Evolutionary conservation across 2,113 vertebrate species (phyloP).

Genomic region (Blennius ocellaris): DNA sequence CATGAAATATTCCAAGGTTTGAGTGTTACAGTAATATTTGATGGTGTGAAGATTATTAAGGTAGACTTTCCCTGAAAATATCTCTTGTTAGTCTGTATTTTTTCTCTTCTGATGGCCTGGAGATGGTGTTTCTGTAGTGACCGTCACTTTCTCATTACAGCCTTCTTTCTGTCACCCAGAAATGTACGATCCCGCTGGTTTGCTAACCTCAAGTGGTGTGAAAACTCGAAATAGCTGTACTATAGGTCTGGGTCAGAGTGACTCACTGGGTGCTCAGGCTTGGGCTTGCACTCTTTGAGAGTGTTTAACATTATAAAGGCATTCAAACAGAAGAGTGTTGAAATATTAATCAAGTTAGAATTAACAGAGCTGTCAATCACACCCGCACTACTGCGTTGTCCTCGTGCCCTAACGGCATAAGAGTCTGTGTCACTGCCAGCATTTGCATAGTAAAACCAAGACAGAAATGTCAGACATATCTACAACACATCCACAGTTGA

Average conservation of each 20-base stretch:
- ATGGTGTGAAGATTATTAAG: conserved; percentile 64
- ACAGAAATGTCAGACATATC: conserved; percentile 35
- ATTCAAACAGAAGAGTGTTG: conserved; percentile 54
- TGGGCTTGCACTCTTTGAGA: conserved; percentile 35
- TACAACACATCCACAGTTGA: conserved; percentile 18
- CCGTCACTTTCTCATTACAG: conserved; percentile 50
- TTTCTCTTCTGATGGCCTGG: conserved; percentile 53
- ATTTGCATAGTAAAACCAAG: conserved; percentile 29
- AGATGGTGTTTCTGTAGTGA: conserved; percentile 56
- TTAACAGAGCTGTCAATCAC: conserved; percentile 76
- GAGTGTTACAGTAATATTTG: conserved; percentile 63
- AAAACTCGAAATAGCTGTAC: conserved; percentile 56
- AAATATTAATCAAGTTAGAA: conserved; percentile 78
- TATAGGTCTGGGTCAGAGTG: conserved; percentile 47
- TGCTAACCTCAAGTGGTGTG: conserved; percentile 48
- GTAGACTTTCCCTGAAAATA: conserved; percentile 58
- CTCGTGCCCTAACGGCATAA: conserved; percentile 14
- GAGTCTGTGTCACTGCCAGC: conserved; percentile 30
- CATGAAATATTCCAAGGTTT: conserved; percentile 69
- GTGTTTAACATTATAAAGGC: conserved; percentile 70
- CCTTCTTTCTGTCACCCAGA: conserved; percentile 39
- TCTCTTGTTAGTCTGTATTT: conserved; percentile 40
- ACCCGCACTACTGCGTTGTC: conserved; percentile 20
- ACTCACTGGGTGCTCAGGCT: conserved; percentile 56
- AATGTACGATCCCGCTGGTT: conserved; percentile 30